These are phyloP conservation scores for Furcula furcula DNA, from an alignment of 2,888 invertebrate genomes.

Conservation along the genomic window DNA sequence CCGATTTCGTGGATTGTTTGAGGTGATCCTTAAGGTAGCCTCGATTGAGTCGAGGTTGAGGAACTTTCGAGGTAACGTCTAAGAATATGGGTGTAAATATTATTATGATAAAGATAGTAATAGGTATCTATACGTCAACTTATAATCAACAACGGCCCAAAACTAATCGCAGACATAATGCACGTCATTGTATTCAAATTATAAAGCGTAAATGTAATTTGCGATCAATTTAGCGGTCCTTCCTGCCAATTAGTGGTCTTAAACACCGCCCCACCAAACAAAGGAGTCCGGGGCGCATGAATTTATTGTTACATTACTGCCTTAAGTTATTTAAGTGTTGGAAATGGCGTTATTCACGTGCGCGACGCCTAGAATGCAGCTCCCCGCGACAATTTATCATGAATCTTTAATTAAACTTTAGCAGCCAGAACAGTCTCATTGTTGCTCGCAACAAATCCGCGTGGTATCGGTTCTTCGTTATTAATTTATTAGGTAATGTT, in stretches of 20 bases:
- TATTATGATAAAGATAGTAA: too few species aligned
- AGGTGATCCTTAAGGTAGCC: too few species aligned
- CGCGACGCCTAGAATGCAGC: slow-evolving; percentile 72
- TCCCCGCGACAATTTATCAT: slow-evolving; percentile 80
- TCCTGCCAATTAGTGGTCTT: slow-evolving; percentile 74
- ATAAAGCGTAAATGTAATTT: slow-evolving; percentile 36
- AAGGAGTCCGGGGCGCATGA: slow-evolving; percentile 65
- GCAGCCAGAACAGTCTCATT: slow-evolving; percentile 66
- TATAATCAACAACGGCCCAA: too few species aligned
- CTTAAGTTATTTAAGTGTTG: slow-evolving; percentile 77
- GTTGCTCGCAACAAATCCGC: slow-evolving; percentile 53
- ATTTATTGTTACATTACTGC: slow-evolving; percentile 76
- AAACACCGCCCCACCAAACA: slow-evolving; percentile 62
- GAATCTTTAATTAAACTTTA: slow-evolving; percentile 82
- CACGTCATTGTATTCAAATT: neutral
- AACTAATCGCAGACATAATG: too few species aligned
- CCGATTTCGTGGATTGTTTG: too few species aligned
- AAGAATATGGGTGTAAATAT: too few species aligned
- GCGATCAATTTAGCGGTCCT: slow-evolving; percentile 62
- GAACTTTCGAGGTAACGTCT: too few species aligned
- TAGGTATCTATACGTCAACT: too few species aligned
- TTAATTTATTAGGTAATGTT: slow-evolving; percentile 19
- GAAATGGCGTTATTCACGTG: slow-evolving; percentile 72
- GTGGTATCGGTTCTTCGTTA: slow-evolving; percentile 27
- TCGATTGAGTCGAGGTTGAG: too few species aligned